phyloP scores from a whole-genome alignment of 1,140 invertebrate species.

The Brachionus rotundiformis region DNA sequence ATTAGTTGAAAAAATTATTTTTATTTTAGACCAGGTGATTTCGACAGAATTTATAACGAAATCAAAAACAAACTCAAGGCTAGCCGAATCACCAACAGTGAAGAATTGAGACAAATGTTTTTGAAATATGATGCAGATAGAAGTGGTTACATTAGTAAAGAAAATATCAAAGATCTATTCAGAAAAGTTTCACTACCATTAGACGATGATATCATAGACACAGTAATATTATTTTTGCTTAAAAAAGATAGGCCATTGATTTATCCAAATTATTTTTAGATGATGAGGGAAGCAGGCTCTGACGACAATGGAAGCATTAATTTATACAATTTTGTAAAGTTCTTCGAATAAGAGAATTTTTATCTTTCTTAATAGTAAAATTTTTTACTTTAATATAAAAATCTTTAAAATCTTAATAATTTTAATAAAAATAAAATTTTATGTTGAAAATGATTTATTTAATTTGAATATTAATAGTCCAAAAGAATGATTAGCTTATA shows the following conservation, averaged over 20 bases:
- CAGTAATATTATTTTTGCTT: constrained; percentile 56
- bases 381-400: not conserved
- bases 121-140: constrained; percentile 60
- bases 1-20: not conserved
- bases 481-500: not conserved
- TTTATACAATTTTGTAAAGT: constrained; percentile 49
- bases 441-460: not conserved
- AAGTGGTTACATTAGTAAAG: constrained; percentile 59
- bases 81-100: constrained; percentile 62
- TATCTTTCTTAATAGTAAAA: not conserved
- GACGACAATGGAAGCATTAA: constrained; percentile 38
- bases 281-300: constrained; percentile 27
- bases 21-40: constrained; percentile 37
- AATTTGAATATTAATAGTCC: not conserved
- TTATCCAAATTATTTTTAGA: constrained; percentile 17
- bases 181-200: constrained; percentile 59
- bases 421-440: constrained; percentile 4
- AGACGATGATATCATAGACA: constrained; percentile 62
- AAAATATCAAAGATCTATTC: constrained; percentile 60
- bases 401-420: not conserved
- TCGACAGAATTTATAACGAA: constrained; percentile 54
- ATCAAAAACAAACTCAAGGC: constrained; percentile 62
- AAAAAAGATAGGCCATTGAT: not conserved
- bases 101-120: constrained; percentile 63
- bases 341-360: constrained; percentile 41